These are phyloP conservation scores for Latrodectus geometricus DNA, from an alignment of 1,140 invertebrate genomes.

Conservation along the genomic window DNA sequence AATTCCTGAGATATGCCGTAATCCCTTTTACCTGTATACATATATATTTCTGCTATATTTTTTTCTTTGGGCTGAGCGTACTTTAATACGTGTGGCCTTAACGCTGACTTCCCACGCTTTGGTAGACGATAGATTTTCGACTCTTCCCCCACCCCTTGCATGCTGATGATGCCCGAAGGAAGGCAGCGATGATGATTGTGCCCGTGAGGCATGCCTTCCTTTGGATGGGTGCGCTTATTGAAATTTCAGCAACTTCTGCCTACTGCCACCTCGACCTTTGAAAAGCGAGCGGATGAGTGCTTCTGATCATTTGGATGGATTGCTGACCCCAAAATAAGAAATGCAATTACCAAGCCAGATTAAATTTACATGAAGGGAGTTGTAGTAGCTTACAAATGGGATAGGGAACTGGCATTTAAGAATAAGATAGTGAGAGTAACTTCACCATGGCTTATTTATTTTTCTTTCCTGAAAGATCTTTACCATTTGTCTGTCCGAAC, in stretches of 20 bases:
- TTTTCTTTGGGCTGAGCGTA: background rate
- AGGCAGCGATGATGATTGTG: background rate
- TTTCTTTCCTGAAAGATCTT: too few relatives aligned
- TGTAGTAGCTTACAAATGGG: too few relatives aligned
- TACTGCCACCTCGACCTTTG: background rate
- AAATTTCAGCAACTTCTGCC: background rate
- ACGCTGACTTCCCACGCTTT: background rate
- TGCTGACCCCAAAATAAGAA: too few relatives aligned
- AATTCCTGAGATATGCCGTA: background rate
- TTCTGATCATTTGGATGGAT: too few relatives aligned
- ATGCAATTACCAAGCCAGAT: too few relatives aligned
- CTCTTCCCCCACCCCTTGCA: background rate
- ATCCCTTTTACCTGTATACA: background rate
- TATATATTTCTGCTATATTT: background rate
- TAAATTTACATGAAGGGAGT: too few relatives aligned
- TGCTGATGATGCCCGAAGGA: background rate
- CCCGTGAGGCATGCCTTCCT: background rate
- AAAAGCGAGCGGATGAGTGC: too few relatives aligned
- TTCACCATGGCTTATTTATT: too few relatives aligned
- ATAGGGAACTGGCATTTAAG: too few relatives aligned
- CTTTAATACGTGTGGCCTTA: background rate
- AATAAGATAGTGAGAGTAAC: too few relatives aligned
- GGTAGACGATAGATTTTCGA: background rate
- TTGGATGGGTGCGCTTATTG: background rate
- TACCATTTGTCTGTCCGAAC: too few relatives aligned